These are phyloP conservation scores for Listronotus oregonensis DNA, from an alignment of 1,140 invertebrate species.

Conservation along the genomic window DNA sequence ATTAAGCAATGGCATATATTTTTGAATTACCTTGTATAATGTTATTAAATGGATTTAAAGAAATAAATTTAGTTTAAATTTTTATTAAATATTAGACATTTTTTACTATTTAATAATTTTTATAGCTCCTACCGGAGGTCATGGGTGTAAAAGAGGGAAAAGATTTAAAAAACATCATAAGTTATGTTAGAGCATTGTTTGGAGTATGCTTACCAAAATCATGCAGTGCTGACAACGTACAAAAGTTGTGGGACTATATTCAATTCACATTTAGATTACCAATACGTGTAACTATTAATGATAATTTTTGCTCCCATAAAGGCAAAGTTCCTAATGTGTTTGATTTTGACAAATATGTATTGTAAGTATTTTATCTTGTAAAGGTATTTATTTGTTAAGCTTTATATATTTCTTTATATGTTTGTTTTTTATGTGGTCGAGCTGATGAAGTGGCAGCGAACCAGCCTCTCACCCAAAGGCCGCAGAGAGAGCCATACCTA, in stretches of 20 bases:
- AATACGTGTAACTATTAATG: constrained; percentile 25
- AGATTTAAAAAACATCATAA: constrained; percentile 25
- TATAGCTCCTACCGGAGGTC: constrained; percentile 14
- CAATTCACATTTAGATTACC: constrained; percentile 34
- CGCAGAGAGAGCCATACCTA: no score
- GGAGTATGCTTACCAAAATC: constrained; percentile 42
- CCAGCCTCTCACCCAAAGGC: no score
- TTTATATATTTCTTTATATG: no score
- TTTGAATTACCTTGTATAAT: no score
- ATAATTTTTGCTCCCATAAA: constrained; percentile 40
- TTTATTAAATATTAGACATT: no score
- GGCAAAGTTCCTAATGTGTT: constrained; percentile 33
- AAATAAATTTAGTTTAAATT: no score
- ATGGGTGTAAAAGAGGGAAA: constrained; percentile 13
- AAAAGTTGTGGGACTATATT: constrained; percentile 37
- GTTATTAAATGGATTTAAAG: no score
- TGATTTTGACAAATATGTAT: constrained; percentile 29
- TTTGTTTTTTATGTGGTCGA: no score
- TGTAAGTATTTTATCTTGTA: constrained; percentile 29
- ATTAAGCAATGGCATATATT: no score
- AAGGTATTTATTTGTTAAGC: no score
- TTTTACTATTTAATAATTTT: not conserved
- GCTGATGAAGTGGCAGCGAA: no score
- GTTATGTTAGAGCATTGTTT: constrained; percentile 30
- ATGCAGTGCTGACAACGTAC: constrained; percentile 36